Evolutionary conservation across 2,888 invertebrate species (phyloP).

Genomic region (Andrena chrysosceles): DNA sequence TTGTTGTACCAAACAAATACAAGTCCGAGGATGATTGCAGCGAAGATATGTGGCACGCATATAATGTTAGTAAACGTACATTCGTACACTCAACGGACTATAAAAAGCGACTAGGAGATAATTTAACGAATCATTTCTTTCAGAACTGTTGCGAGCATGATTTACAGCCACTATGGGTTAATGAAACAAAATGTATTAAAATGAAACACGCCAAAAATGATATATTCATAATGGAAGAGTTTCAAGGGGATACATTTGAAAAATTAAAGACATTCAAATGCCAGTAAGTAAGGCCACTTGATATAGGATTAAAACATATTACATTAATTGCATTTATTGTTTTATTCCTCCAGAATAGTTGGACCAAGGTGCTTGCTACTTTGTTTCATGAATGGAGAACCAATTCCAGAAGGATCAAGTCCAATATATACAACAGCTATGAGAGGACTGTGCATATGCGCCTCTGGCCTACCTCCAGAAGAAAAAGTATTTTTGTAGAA

Average conservation of each 20-base stretch:
- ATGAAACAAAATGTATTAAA: constrained; percentile 87
- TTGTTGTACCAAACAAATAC: constrained; percentile 86
- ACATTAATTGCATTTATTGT: neutral
- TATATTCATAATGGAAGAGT: constrained; percentile 92
- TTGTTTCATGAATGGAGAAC: constrained; percentile 89
- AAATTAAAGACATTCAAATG: constrained; percentile 88
- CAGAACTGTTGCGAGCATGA: constrained; percentile 88
- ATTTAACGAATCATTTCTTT: constrained; percentile 47
- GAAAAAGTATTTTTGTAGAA: constrained; percentile 84
- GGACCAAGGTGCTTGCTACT: constrained; percentile 93
- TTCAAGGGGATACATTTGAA: constrained; percentile 90
- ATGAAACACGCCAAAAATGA: constrained; percentile 88
- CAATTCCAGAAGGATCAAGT: constrained; percentile 91
- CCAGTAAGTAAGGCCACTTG: constrained; percentile 87
- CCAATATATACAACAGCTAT: constrained; percentile 94
- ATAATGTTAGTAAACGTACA: constrained; percentile 85
- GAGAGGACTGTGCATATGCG: constrained; percentile 89
- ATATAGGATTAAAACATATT: neutral
- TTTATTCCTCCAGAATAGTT: constrained; percentile 88
- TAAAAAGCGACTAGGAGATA: neutral
- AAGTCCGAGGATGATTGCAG: constrained; percentile 86
- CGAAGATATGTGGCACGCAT: constrained; percentile 88
- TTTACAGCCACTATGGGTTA: constrained; percentile 88
- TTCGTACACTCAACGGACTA: neutral
- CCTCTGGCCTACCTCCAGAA: constrained; percentile 86